A percentile compares a stretch with the other conserved stretches of the same genome.
phyloP scores from a whole-genome alignment of 2,113 vertebrate species.

The human region GRCh38 chrX:97590001-97590500 shows the following conservation, averaged over 20 bases:
- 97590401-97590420: slow-evolving; percentile 61
- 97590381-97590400: background rate
- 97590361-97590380: slow-evolving; percentile 15
- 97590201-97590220: background rate
- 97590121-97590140: slow-evolving; percentile 38
- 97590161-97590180: background rate
- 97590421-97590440: slow-evolving; percentile 58
- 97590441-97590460: slow-evolving; percentile 39
- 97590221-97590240: background rate
- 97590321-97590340: slow-evolving; percentile 12
- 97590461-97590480: slow-evolving; percentile 39
- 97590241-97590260: background rate
- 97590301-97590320: background rate
- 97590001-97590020: slow-evolving; percentile 55
- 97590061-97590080: slow-evolving; percentile 42
- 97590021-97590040: slow-evolving; percentile 66
- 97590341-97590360: background rate
- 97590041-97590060: slow-evolving; percentile 58
- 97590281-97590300: background rate
- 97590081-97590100: slow-evolving; percentile 59
- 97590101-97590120: background rate
- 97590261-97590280: background rate
- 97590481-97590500: slow-evolving; percentile 62
- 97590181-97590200: background rate
- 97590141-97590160: slow-evolving; percentile 33